Percentiles rank a stretch among this genome's conserved stretches.
Evolutionary conservation across 2,888 invertebrate genomes (phyloP).

Genomic region (Platerodrilus igneus): DNA sequence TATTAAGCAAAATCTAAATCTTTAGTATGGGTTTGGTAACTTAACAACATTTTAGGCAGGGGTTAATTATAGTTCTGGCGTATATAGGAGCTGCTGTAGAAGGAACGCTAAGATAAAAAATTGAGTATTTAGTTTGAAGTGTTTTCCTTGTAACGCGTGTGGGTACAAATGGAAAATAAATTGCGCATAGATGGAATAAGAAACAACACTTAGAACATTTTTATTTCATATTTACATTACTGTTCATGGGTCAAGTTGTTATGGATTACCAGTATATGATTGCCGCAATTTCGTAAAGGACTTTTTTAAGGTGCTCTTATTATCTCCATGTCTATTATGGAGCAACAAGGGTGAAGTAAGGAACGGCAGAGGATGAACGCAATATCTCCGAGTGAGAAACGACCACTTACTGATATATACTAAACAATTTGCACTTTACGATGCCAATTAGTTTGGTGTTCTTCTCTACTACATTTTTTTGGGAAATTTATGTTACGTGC

Average conservation of each 20-base stretch:
- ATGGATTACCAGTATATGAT: constrained; percentile 19
- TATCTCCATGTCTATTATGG: constrained; percentile 23
- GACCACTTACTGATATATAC: constrained; percentile 42
- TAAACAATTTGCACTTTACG: constrained; percentile 45
- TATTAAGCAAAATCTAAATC: constrained; percentile 26
- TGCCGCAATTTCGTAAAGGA: constrained; percentile 21
- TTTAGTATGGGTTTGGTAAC: no score
- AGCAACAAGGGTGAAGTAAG: constrained; percentile 24
- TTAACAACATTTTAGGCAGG: no score
- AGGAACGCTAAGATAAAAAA: no score
- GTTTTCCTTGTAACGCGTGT: no score
- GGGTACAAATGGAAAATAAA: no score
- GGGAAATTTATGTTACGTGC: no score
- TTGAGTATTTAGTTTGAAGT: no score
- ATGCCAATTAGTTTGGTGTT: constrained; percentile 30
- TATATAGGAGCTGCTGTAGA: no score
- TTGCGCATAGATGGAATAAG: no score
- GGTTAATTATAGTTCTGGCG: no score
- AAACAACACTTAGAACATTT: constrained; percentile 12
- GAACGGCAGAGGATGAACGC: constrained; percentile 40
- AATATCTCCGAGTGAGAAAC: constrained; percentile 40
- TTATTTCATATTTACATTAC: constrained; percentile 13
- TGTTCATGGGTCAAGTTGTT: constrained; percentile 13
- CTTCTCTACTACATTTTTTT: no score
- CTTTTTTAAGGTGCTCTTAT: constrained; percentile 23